Evolutionary conservation across 2,113 vertebrate genomes (phyloP), one percentile per base, ranked within the genome.

Genomic region (Megaleporinus macrocephalus): DNA sequence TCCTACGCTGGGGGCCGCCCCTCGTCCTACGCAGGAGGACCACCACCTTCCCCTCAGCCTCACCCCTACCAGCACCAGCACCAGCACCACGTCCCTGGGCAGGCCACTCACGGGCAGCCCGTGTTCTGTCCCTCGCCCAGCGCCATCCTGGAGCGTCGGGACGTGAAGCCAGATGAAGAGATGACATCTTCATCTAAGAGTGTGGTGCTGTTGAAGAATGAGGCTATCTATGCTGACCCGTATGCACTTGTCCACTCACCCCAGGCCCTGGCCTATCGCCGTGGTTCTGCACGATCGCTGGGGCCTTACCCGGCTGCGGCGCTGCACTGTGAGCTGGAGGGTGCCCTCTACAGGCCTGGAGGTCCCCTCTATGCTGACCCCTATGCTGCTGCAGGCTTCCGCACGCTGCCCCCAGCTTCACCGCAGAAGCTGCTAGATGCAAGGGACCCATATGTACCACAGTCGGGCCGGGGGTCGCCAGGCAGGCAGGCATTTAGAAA

Each of bases 101-200:
- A 70, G 85, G 75, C 0, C 0, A 94, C 95, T 0, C 93, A 95
- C 0, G 78, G 92, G 16, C 95, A 91, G 85, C 72, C 80, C 24
- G 95, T 95, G 0, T 96, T 96, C 78, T 96, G 95, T 3, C 92
- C 97, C 77, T 97, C 97, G 83, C 96, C 98, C 89, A 98, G 98
- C 16, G 97, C 98, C 93, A 99, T 99, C 91, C 91, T 99, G 90
- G 98, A 99, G 77, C 96, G 98, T 1, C 91, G 98, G 4, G 98
- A 99, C 0, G 98, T 99, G 77, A 98, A 98, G 53, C 98, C 98
- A 0, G 97, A 99, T 0, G 97, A 98, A 66, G 98, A 98, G 36
- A 88, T 97, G 89, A 87, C 91, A 73, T 92, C 91, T 0, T 90
- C 92, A 0, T 90, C 92, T 57, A 95, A 97, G 87, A 96, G 96